These are phyloP conservation scores for Drosophila mayri DNA, from an alignment of 1,140 invertebrate species.

Conservation along the genomic window DNA sequence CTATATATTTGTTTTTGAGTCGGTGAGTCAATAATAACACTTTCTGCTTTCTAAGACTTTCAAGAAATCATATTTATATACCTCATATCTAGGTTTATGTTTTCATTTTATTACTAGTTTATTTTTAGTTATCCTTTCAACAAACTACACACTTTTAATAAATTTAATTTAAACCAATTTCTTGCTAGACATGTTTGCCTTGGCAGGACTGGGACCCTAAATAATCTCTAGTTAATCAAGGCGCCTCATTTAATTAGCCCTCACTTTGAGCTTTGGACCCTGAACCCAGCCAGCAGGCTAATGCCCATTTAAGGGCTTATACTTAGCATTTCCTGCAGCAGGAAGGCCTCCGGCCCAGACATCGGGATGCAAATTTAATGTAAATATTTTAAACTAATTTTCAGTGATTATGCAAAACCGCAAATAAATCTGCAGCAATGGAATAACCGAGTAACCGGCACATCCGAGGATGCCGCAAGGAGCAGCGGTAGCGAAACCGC, in stretches of 20 bases:
- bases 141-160: not conserved
- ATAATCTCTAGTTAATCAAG: slow-evolving; percentile 34
- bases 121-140: not conserved
- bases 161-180: not conserved
- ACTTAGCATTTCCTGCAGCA: slow-evolving; percentile 29
- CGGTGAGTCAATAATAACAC: slow-evolving; percentile 6
- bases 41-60: not conserved
- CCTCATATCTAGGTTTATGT: not conserved
- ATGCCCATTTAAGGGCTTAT: slow-evolving; percentile 46
- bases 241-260: slow-evolving; percentile 29
- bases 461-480: slow-evolving; percentile 20
- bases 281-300: slow-evolving; percentile 14
- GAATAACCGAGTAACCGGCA: slow-evolving; percentile 47
- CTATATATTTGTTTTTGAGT: not conserved
- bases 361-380: slow-evolving; percentile 79
- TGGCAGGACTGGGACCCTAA: not conserved
- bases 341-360: slow-evolving; percentile 32
- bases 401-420: slow-evolving; percentile 81
- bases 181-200: not conserved
- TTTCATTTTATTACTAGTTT: not conserved
- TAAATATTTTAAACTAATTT: slow-evolving; percentile 83
- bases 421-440: slow-evolving; percentile 81
- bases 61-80: not conserved
- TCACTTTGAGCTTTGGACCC: not conserved
- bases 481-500: slow-evolving; percentile 41